phyloP scores from a whole-genome alignment of 2,797 vertebrate species.

The Borostomias antarcticus region DNA sequence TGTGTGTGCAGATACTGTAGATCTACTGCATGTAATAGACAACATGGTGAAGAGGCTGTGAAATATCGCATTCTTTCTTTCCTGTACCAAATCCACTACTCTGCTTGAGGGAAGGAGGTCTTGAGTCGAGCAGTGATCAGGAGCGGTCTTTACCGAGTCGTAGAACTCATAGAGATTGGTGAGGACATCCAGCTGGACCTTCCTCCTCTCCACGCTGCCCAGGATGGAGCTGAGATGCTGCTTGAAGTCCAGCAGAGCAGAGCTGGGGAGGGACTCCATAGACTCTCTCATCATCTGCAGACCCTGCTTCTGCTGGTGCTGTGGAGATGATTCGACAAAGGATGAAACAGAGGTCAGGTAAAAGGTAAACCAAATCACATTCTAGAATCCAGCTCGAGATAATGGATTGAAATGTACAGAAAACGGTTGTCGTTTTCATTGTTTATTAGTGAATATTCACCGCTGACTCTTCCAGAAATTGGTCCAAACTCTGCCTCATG shows the following conservation, averaged over 20 bases:
- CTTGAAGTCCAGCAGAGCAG: slow-evolving; percentile 64
- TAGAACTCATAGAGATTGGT: slow-evolving; percentile 80
- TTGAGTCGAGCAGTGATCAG: no score
- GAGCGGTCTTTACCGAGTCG: slow-evolving; percentile 68
- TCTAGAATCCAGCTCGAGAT: no score
- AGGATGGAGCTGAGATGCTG: slow-evolving; percentile 71
- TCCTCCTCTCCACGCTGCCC: slow-evolving; percentile 68
- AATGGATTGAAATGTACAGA: neutral
- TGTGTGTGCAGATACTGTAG: no score
- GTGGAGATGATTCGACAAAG: no score
- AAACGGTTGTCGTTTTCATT: neutral
- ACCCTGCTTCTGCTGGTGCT: slow-evolving; percentile 77
- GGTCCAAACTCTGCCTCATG: slow-evolving; percentile 66
- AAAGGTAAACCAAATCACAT: no score
- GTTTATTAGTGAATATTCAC: slow-evolving; percentile 52
- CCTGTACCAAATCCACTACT: no score
- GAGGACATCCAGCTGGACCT: slow-evolving; percentile 71
- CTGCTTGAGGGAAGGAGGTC: no score
- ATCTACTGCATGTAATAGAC: no score
- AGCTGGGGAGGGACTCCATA: slow-evolving; percentile 59
- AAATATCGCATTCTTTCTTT: no score
- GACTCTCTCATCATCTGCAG: slow-evolving; percentile 69
- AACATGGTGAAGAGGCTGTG: no score
- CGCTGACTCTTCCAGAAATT: slow-evolving; percentile 70
- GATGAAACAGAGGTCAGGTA: no score